Percentiles rank a stretch among this genome's conserved stretches.
Conservation (phyloP, 2,797 vertebrate species). For the Molossus molossus region DNA sequence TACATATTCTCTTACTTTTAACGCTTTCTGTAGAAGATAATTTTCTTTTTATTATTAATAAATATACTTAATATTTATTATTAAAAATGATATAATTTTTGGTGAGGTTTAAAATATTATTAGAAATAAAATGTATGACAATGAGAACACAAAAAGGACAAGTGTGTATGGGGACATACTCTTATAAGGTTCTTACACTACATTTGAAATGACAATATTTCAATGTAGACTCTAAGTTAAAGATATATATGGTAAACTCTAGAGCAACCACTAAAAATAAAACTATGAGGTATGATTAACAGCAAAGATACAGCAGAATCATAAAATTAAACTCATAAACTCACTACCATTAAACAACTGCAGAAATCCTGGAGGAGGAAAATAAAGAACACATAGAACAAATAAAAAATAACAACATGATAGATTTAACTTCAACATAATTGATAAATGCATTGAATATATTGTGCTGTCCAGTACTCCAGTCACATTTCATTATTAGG, state of each 20-base stretch:
- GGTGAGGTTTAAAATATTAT: neutral
- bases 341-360: neutral
- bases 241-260: neutral
- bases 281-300: neutral
- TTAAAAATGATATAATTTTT: neutral
- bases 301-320: neutral
- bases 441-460: neutral
- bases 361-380: neutral
- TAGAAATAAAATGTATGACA: neutral
- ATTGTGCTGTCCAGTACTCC: neutral
- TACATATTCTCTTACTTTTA: neutral
- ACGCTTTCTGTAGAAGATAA: neutral
- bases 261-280: neutral
- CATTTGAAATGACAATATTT: neutral
- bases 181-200: neutral
- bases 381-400: neutral
- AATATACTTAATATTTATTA: slow-evolving; percentile 19
- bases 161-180: neutral
- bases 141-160: neutral
- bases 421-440: neutral
- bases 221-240: neutral
- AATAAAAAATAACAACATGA: neutral
- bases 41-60: slow-evolving; percentile 3
- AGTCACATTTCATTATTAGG: neutral
- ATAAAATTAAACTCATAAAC: neutral